phyloP scores from a whole-genome alignment of 2,888 invertebrate genomes.

The Mythimna albipuncta region DNA sequence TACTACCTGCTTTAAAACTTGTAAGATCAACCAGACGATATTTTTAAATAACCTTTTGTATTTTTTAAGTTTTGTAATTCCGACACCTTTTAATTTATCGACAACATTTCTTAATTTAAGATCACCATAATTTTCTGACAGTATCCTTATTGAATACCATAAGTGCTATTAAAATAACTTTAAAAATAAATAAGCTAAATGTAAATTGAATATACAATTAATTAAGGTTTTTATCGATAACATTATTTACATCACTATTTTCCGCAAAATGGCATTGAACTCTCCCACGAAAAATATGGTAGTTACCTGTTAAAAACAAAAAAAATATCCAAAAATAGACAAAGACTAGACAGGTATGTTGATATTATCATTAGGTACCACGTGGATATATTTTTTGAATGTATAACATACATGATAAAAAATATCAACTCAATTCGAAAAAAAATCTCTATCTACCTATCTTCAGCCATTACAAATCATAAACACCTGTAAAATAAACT shows the following conservation, averaged over 20 bases:
- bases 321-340: neutral
- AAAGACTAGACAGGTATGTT: too few relatives aligned
- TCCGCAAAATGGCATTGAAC: neutral
- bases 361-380: neutral
- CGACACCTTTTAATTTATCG: too few relatives aligned
- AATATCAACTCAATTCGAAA: too few relatives aligned
- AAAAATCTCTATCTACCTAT: too few relatives aligned
- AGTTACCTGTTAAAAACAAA: neutral
- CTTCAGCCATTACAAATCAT: neutral
- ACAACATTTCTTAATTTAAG: too few relatives aligned
- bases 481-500: neutral
- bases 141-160: neutral
- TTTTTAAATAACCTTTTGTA: too few relatives aligned
- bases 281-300: neutral
- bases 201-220: neutral
- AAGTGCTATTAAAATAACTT: neutral
- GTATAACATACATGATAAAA: too few relatives aligned
- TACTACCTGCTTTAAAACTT: neutral
- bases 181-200: neutral
- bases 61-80: too few relatives aligned
- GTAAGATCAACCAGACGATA: too few relatives aligned
- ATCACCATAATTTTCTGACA: too few relatives aligned
- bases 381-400: neutral
- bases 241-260: conserved; percentile 6
- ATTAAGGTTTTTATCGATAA: neutral